phyloP scores from a whole-genome alignment of 2,888 invertebrate genomes.

The Idaea biselata region DNA sequence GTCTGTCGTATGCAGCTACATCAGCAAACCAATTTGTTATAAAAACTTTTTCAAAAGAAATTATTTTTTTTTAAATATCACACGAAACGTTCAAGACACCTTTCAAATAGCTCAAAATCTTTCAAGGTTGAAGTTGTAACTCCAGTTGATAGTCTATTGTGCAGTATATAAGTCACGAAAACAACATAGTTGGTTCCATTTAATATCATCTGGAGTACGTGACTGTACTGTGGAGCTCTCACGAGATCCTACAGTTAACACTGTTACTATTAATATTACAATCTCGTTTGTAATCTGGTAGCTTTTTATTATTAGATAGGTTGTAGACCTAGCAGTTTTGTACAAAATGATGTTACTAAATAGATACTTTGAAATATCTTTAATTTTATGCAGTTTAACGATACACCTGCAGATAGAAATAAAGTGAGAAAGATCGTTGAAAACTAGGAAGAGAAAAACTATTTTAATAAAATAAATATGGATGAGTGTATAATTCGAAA shows the following conservation, averaged over 20 bases:
- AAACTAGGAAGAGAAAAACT: too few relatives aligned
- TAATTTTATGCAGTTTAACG: too few relatives aligned
- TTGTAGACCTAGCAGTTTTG: neutral
- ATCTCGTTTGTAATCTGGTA: neutral
- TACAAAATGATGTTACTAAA: too few relatives aligned
- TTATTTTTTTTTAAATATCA: too few relatives aligned
- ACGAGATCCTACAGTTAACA: slow-evolving; percentile 3
- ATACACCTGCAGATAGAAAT: too few relatives aligned
- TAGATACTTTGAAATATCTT: too few relatives aligned
- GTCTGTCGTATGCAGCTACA: too few relatives aligned
- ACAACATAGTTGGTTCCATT: slow-evolving; percentile 60
- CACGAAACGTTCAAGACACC: too few relatives aligned
- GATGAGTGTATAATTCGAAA: too few relatives aligned
- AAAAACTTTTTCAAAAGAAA: neutral
- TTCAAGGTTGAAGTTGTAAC: slow-evolving; percentile 11
- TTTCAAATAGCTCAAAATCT: neutral
- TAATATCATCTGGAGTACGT: slow-evolving; percentile 68
- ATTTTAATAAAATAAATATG: too few relatives aligned
- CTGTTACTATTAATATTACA: slow-evolving; percentile 1
- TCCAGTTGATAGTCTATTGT: neutral
- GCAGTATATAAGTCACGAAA: slow-evolving; percentile 57
- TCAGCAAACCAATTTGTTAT: neutral
- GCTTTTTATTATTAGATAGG: neutral
- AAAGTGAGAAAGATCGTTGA: too few relatives aligned
- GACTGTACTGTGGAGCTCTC: slow-evolving; percentile 31